Base-by-base conservation (phyloP, 2,113 vertebrate genomes). In the Vimba vimba region DNA sequence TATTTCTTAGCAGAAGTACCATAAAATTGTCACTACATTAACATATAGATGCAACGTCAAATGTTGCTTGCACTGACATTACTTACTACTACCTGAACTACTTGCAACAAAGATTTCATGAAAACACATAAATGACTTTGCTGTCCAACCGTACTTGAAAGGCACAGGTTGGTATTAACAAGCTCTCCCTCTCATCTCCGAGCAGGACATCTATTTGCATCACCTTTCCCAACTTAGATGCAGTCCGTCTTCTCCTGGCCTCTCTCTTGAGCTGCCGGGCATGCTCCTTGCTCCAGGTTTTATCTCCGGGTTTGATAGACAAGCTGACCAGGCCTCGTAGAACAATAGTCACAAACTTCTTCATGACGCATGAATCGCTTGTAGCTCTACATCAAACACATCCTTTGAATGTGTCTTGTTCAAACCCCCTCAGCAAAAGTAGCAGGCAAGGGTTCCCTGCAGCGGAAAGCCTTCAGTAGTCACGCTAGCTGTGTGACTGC, bases 331-430 rank as follows among this genome's bases (percentile, higher is more conserved):
- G 92, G 92, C 95, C 94, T 76, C 92, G 93, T 86, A 96, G 90
- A 91, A 97, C 93, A 92, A 95, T 92, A 89, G 93, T 95, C 91
- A 95, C 95, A 93, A 96, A 95, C 92, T 94, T 96, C 95, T 94
- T 97, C 96, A 96, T 96, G 85, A 78, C 4, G 45, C 88, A 85
- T 84, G 87, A 87, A 90, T 86, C 45, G 57, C 17, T 57, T 27
- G 57, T 55, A 60, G 27, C 11, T n/a, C 59, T 62, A 74, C 27
- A 71, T 45, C 71, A 62, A 74, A 62, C 69, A 11, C 82, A 84
- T 75, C 52, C 36, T 66, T 71, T 73, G 62, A 82, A 69, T 11
- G 25, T 0, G 33, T 83, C 50, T 83, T 0, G 6, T 64, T 62
- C 39, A 85, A 64, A 68, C 39, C 76, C 62, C 50, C 52, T 85